Base-by-base conservation (phyloP, 1,140 invertebrate genomes). In the Eriosoma lanigerum region DNA sequence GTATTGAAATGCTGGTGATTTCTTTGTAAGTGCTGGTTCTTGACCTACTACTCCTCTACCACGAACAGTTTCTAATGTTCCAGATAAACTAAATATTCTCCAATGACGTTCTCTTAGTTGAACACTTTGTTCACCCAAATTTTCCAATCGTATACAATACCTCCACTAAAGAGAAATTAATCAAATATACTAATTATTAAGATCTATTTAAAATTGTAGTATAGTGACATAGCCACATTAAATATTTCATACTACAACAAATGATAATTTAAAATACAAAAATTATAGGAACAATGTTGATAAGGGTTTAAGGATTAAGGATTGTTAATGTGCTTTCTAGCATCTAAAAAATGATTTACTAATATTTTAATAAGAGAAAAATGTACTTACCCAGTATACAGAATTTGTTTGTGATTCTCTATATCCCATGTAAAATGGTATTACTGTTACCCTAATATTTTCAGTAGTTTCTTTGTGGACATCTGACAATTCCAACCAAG, bases 381-480 rank as follows among this genome's bases (percentile, higher is more conserved):
- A 24, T 29, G 19, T 8, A 66, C 9, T 66, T 87, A 96, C 95
- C 95, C 95, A 97, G 86, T 96, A 96, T n/a, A 96, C 94, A 52
- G 93, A 91, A 52, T 91, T 93, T 76, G 93, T 92, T 84, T 96
- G 94, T 62, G 92, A 93, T 84, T 95, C 94, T 82, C 95, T 89
- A 83, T 93, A 96, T 38, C 95, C 95, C 93, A 97, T 96, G 85
- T 97, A 98, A 87, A 98, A 98, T 5, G 97, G 97, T 86, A 98
- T 98, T 4, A 98, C 97, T 13, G 97, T 99, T 9, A 99, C 92
- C 24, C 96, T 88, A 82, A 98, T 92, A 86, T 94, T 93, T 86
- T 98, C 96, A 0, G 97, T 98, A 0, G 96, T 98, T 88, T 98
- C 96, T 85, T 96, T 94, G 85, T 98, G 96, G n/a, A 99, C 96